Base-by-base conservation (phyloP, 2,888 invertebrate genomes). In the Drosophila paramelanica region DNA sequence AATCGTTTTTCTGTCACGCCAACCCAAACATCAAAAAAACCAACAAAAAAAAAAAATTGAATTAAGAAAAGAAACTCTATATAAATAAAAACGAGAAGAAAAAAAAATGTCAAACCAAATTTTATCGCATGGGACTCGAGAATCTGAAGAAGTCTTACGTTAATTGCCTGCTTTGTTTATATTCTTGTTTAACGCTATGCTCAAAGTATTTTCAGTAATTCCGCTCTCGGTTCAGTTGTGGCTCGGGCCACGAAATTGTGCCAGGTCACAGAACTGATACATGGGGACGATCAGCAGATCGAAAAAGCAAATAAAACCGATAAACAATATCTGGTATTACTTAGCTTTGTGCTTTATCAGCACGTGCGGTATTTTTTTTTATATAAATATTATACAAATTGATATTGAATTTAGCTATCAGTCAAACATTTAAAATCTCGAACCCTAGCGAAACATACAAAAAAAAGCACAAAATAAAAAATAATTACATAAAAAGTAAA, bases 1-100 rank as follows among this genome's bases (percentile, higher is more conserved):
- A 84, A 88, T 85, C 80, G 89, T 89, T 90, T 90, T 89, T 81
- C 89, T 89, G 90, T 90, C 90, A 88, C 79, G 73, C 80, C 61
- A 71, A 73, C 73, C 69, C 67, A 76, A 76, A 45, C 75, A 61
- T 76, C 76, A 76, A 76, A 76, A 62, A 61, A 72, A 65, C 68
- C 62, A 67, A 49, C 60, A 60, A 77, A 60, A 67, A 3, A 49
- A 39, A 17, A 52, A 56, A 17, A 4, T 45, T 23, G 41, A 33
- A 20, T 20, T 3, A 20, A 20, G 20, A 20, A 20, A 20, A 20
- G 2, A 23, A 23, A 23, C 23, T 23, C 33, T 42, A 49, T 39
- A 50, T 49, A 67, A 49, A 45, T 50, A 41, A 14, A 60, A 50
- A 46, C 20, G 52, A 41, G 27, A 33, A 17, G 17, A 56, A 14